These are phyloP conservation scores for Galeopsomyia nigrocyanea DNA, from an alignment of 2,888 invertebrate species.

Conservation along the genomic window DNA sequence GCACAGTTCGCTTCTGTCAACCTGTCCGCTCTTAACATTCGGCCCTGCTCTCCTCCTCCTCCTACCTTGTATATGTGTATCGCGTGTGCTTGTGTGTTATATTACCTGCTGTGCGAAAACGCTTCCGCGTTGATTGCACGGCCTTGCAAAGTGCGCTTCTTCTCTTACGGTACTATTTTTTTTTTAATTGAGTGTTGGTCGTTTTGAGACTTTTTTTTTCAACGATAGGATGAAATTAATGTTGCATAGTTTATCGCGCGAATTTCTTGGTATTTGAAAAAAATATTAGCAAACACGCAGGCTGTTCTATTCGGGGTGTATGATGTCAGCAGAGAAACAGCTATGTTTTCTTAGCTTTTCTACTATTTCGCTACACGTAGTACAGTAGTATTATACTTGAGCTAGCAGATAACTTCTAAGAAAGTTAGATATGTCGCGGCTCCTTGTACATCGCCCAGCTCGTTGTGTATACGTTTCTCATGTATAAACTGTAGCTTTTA, in stretches of 20 bases:
- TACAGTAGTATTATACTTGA: slow-evolving; percentile 27
- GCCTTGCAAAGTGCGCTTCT: slow-evolving; percentile 34
- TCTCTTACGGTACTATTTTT: neutral
- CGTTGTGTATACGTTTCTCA: slow-evolving; percentile 49
- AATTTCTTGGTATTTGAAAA: too few species aligned
- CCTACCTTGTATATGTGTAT: too few species aligned
- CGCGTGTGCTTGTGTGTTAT: slow-evolving; percentile 21
- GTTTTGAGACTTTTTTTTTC: too few species aligned
- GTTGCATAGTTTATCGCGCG: too few species aligned
- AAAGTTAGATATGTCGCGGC: slow-evolving; percentile 14
- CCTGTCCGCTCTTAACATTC: neutral
- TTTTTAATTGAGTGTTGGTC: too few species aligned
- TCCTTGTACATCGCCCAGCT: neutral
- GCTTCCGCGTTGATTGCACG: slow-evolving; percentile 59
- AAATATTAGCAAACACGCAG: neutral
- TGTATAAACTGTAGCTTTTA: slow-evolving; percentile 33
- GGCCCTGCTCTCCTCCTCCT: too few species aligned
- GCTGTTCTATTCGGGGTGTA: neutral
- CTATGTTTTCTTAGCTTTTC: slow-evolving; percentile 19
- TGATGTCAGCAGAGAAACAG: neutral
- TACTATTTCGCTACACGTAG: slow-evolving; percentile 8
- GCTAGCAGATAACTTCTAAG: slow-evolving; percentile 22
- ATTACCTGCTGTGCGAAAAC: slow-evolving; percentile 49
- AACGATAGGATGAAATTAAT: too few species aligned
- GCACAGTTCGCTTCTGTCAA: neutral